phyloP scores from a whole-genome alignment of 2,113 vertebrate genomes.

The Paramormyrops kingsleyae region DNA sequence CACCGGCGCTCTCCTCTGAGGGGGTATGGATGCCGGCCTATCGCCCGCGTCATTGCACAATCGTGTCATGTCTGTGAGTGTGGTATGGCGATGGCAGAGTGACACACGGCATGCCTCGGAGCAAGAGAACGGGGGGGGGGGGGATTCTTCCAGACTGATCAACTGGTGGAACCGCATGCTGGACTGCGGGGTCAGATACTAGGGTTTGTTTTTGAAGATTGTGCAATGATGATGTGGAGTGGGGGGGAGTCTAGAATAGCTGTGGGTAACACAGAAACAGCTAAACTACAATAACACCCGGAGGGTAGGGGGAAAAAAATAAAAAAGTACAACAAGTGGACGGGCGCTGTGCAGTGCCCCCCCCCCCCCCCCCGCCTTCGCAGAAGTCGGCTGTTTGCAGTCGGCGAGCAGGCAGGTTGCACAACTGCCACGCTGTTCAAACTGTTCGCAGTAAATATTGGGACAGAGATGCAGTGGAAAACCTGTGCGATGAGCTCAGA shows the following conservation, averaged over 20 bases:
- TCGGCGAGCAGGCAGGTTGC: neutral
- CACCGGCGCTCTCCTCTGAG: neutral
- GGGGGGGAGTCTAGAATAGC: neutral
- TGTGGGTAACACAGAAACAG: neutral
- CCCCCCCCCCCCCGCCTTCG: neutral
- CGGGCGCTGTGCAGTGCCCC: neutral
- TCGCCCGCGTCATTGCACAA: neutral
- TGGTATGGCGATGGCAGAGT: neutral
- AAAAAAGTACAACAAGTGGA: neutral
- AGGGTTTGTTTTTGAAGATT: neutral
- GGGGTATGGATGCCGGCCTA: neutral
- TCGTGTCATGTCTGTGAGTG: neutral
- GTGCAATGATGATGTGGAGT: neutral
- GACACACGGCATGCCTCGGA: neutral
- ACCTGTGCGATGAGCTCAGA: neutral
- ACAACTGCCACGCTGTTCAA: slow-evolving; percentile 16
- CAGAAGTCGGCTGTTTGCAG: slow-evolving; percentile 19
- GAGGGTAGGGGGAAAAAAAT: neutral
- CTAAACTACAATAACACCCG: neutral
- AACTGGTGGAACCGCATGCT: neutral
- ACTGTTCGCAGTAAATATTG: slow-evolving; percentile 26
- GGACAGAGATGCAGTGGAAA: slow-evolving; percentile 9
- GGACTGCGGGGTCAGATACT: neutral
- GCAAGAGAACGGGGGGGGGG: neutral
- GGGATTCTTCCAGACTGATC: neutral